Percentiles rank a stretch among this genome's conserved stretches.
phyloP scores from a whole-genome alignment of 2,797 vertebrate species.

The Sylvia borin region DNA sequence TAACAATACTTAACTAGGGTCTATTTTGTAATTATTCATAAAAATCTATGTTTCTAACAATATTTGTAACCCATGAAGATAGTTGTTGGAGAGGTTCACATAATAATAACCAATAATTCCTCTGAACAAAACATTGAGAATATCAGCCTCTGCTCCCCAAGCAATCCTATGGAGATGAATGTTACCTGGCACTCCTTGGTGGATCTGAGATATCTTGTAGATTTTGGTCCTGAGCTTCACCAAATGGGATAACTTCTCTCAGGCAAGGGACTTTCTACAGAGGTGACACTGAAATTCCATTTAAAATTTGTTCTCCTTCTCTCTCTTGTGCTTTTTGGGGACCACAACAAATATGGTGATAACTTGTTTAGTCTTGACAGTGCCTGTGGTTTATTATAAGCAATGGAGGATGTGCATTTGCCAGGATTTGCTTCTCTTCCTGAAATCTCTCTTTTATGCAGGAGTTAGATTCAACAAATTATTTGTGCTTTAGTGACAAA shows the following conservation, averaged over 20 bases:
- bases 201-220: background rate
- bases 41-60: background rate
- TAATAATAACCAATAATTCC: background rate
- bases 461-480: background rate
- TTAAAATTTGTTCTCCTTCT: background rate
- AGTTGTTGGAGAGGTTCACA: background rate
- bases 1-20: background rate
- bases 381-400: background rate
- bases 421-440: background rate
- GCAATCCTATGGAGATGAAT: background rate
- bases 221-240: background rate
- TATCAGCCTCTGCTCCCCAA: background rate
- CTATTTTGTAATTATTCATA: background rate
- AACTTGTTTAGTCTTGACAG: background rate
- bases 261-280: background rate
- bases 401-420: background rate
- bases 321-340: background rate
- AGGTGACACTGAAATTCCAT: background rate
- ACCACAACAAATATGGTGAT: background rate
- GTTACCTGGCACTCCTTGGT: background rate
- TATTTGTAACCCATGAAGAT: background rate
- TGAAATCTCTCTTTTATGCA: background rate
- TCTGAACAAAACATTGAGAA: background rate
- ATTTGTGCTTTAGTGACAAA: background rate
- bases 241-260: background rate